Base-by-base conservation (phyloP, 2,797 vertebrate species). In the Halcyon leucocephala region DNA sequence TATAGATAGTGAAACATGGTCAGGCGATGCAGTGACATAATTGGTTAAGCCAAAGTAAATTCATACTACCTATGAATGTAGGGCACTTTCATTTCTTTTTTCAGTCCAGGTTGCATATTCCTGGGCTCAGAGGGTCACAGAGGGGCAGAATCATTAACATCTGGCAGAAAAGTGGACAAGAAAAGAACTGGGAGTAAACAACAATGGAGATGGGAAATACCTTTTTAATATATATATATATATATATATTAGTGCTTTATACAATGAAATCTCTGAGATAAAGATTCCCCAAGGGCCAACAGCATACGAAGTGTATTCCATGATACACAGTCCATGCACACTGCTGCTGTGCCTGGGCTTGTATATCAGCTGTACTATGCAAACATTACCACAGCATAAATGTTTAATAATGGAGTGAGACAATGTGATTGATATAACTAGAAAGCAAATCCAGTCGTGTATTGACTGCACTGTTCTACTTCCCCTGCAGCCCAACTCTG, bases 371-470 rank as follows among this genome's bases (percentile, higher is more conserved):
- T 86, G 62, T 49, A 28, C 64, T 71, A 66, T 57, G 67, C 37
- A 96, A 95, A 93, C 78, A 29, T 89, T 74, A 77, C 71, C 60
- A 71, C 81, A 90, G 64, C 83, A 89, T 93, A 80, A 93, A 95
- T 90, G 57, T 84, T 96, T 96, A 94, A 92, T 95, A 80, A 91
- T 22, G 48, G 74, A 89, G 70, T 55, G 41, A 93, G 80, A 70
- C 77, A 61, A 67, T 9, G 55, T 94, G 94, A 95, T 90, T 94
- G 91, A 95, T 90, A 90, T 6, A 90, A 92, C 80, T 28, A 77
- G 88, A 93, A 89, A 95, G 77, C 44, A 95, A 94, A 95, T 94
- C 91, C 90, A 95, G 96, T 93, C 14, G 1, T 90, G 74, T 95
- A 95, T 95, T 90, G 90, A 95, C 90, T 58, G 37, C 0, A 4